A percentile compares a stretch with the other conserved stretches of the same genome.
Evolutionary conservation across 2,113 vertebrate genomes (phyloP).

Genomic region (Stercorarius parasiticus): DNA sequence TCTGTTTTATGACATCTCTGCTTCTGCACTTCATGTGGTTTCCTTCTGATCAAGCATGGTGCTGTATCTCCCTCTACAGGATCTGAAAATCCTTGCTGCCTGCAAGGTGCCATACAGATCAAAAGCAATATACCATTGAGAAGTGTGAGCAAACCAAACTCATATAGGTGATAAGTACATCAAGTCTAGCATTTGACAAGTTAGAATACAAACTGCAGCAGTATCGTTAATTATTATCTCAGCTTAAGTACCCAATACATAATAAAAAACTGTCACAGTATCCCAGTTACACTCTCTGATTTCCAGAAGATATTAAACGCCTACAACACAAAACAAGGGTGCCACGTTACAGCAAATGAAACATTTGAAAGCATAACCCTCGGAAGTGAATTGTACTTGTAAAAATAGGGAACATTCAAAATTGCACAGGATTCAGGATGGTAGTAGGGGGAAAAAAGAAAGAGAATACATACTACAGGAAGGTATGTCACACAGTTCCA

Average conservation of each 20-base stretch:
- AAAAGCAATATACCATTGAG: neutral
- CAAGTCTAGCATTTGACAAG: neutral
- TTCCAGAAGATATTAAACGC: neutral
- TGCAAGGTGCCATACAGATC: neutral
- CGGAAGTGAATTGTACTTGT: neutral
- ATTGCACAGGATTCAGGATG: neutral
- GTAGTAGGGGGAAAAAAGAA: slow-evolving; percentile 51
- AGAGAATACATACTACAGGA: slow-evolving; percentile 90
- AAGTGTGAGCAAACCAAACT: neutral
- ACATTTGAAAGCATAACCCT: neutral
- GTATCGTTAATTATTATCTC: neutral
- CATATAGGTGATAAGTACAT: fast-evolving
- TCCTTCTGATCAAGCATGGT: neutral
- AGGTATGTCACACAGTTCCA: slow-evolving; percentile 92
- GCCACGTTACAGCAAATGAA: neutral
- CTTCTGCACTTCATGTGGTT: neutral
- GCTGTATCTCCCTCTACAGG: slow-evolving; percentile 36
- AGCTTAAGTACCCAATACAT: neutral
- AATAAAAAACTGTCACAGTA: neutral
- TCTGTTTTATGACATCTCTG: neutral
- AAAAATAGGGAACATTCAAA: neutral
- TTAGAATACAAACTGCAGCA: neutral
- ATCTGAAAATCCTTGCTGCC: neutral
- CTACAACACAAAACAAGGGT: neutral
- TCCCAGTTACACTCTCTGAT: neutral